Conservation (phyloP, 2,888 invertebrate species). For the Drosophila subquinaria region DNA sequence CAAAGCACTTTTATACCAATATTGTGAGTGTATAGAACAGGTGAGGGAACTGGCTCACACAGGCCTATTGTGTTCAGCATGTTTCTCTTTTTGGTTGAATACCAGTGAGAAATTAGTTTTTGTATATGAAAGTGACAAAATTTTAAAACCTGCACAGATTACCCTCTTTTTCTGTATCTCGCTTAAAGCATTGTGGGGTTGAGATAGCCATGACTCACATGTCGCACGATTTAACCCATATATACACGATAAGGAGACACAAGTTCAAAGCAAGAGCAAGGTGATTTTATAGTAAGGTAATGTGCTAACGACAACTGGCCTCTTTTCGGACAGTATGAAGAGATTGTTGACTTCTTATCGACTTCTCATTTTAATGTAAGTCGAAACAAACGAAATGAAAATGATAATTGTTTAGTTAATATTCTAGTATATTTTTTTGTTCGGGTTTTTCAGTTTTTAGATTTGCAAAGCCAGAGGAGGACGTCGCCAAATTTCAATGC, state of each 20-base stretch:
- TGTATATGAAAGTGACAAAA: conserved; percentile 50
- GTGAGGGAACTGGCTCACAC: not conserved
- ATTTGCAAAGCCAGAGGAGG: too few species aligned
- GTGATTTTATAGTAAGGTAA: not conserved
- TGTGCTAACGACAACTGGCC: not conserved
- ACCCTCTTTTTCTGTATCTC: conserved; percentile 2
- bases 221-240: not conserved
- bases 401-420: too few species aligned
- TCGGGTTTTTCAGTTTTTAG: too few species aligned
- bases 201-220: not conserved
- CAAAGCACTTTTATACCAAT: not conserved
- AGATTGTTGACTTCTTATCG: not conserved
- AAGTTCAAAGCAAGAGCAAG: not conserved
- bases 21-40: not conserved
- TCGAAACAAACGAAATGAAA: too few species aligned
- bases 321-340: not conserved
- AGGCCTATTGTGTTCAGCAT: conserved; percentile 16
- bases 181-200: conserved; percentile 4
- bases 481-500: too few species aligned
- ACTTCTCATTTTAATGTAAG: too few species aligned
- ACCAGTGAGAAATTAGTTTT: conserved; percentile 63
- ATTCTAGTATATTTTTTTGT: too few species aligned
- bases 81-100: conserved; percentile 57
- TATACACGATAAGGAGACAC: not conserved
- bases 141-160: conserved; percentile 37